Base-by-base conservation (phyloP, 2,797 vertebrate species). In the Apogon talboti region DNA sequence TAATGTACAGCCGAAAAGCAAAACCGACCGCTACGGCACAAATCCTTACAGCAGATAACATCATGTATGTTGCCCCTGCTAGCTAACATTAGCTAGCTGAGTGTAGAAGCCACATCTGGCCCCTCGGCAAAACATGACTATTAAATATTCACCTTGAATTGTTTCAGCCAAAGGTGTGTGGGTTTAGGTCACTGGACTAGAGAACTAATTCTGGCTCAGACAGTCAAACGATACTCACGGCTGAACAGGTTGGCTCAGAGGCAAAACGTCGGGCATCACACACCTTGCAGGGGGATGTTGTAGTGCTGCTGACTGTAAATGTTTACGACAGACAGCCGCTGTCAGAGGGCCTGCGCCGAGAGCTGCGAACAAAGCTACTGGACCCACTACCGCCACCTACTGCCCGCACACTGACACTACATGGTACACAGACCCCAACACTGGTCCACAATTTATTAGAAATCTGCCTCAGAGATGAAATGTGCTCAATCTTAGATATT, bases 31-130 rank as follows among this genome's bases (percentile, higher is more conserved):
- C 35, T 7, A 13, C 15, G 3, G 56, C 7, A 47, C 45, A 44
- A 2, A 10, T n/a, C 6, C 7, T 35, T 35, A 10, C 14, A 41
- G 14, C 11, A 50, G 9, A 21, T n/a, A 10, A 16, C 4, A 33
- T 30, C 10, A 3, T 3, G 24, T 33, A 1, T n/a, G 66, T 30
- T 50, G 54, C 19, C 42, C 33, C 28, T 33, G 58, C 67, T 59
- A 71, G 84, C 85, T 89, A 84, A 61, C 30, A 48, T 42, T 38
- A 85, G 87, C 85, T 88, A 83, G 50, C 66, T 3, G 18, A 21
- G 6, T 14, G 13, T 0, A 63, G 56, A 12, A 21, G 30, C n/a
- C 63, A 86, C 82, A 87, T 84, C 85, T 87, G 85, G 66, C n/a
- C 58, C 16, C 45, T 30, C 13, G 15, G 28, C 11, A 28, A 11